These are phyloP conservation scores for Phenganax subtilis DNA, from an alignment of 92 coral and sea anemone genomes.

Conservation along the genomic window DNA sequence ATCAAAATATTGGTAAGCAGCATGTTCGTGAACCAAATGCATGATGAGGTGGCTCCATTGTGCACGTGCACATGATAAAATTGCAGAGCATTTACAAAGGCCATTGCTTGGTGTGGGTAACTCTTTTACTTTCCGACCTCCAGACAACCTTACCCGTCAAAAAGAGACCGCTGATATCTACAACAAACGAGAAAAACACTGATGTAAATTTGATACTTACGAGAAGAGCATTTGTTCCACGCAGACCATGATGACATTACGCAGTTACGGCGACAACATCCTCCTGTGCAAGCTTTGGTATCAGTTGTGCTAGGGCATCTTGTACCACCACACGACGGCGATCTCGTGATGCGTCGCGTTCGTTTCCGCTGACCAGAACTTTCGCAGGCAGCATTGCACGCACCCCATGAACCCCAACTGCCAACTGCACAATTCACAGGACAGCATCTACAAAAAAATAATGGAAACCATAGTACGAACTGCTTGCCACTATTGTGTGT, in stretches of 20 bases:
- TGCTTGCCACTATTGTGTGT: too few relatives aligned
- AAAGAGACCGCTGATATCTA: too few relatives aligned
- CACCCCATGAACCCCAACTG: slow-evolving; percentile 66
- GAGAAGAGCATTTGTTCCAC: slow-evolving; percentile 61
- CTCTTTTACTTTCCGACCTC: background rate
- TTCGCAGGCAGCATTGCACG: slow-evolving; percentile 67
- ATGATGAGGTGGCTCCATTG: too few relatives aligned
- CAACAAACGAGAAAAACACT: too few relatives aligned
- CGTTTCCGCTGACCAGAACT: slow-evolving; percentile 49
- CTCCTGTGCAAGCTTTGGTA: slow-evolving; percentile 59
- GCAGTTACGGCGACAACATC: slow-evolving; percentile 70
- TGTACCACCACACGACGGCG: slow-evolving; percentile 54
- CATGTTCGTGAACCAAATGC: too few relatives aligned
- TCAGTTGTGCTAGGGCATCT: slow-evolving; percentile 59
- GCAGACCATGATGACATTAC: slow-evolving; percentile 55
- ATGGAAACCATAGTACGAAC: background rate
- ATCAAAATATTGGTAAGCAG: too few relatives aligned
- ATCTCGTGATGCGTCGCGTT: slow-evolving; percentile 52
- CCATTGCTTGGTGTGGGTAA: background rate
- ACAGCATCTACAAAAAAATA: slow-evolving; percentile 57
- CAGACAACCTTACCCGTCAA: too few relatives aligned
- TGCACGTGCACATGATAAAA: background rate
- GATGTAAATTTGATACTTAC: background rate
- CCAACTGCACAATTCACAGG: slow-evolving; percentile 68
- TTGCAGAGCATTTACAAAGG: background rate